Conservation (phyloP, 2,113 vertebrate species). For the Psettodes erumei region DNA sequence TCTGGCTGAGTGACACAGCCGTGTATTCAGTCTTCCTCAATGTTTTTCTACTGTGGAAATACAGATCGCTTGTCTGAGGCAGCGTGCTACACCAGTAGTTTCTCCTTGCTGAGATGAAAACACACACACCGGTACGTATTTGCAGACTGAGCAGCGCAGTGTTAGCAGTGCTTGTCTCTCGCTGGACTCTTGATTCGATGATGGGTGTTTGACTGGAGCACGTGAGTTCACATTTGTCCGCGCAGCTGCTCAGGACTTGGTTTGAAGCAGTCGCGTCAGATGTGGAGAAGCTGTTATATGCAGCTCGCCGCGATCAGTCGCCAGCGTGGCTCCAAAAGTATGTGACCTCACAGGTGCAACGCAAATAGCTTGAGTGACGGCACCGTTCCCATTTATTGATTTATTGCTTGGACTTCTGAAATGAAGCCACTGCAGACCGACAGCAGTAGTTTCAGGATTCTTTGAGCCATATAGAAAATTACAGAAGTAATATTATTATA, state of each 20-base stretch:
- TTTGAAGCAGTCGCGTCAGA: not conserved
- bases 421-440: not conserved
- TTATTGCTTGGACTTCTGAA: not conserved
- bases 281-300: not conserved
- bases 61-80: not conserved
- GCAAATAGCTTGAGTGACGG: not conserved
- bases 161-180: not conserved
- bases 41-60: conserved; percentile 22
- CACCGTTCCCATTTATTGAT: conserved; percentile 2
- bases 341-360: conserved; percentile 27
- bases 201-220: not conserved
- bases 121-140: conserved; percentile 28
- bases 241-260: not conserved
- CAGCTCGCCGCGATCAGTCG: conserved; percentile 3
- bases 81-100: not conserved
- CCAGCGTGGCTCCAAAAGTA: conserved; percentile 12
- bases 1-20: conserved; percentile 29
- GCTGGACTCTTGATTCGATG: not conserved
- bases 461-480: not conserved
- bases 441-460: not conserved
- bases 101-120: conserved; percentile 26
- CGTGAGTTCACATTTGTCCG: not conserved
- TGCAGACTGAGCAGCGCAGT: not conserved
- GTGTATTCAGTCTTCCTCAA: conserved; percentile 3
- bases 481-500: too few relatives aligned